These are phyloP conservation scores for Lycocorax pyrrhopterus DNA, from an alignment of 2,113 vertebrate genomes.

Conservation along the genomic window DNA sequence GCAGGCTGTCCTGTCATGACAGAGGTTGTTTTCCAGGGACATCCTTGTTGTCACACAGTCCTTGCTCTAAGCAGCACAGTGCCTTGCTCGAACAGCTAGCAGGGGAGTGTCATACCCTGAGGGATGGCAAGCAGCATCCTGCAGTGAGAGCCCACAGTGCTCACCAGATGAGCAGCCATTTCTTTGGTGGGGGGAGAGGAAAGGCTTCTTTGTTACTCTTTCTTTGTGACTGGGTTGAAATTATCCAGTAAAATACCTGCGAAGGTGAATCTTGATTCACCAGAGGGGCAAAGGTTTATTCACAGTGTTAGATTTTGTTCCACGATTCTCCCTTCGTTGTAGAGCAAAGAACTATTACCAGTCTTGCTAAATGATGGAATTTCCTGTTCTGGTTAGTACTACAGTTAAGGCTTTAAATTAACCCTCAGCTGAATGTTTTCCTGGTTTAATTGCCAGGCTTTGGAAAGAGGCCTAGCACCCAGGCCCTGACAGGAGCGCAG, in stretches of 20 bases:
- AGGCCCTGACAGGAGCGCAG: constrained; percentile 34
- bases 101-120: not conserved
- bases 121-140: not conserved
- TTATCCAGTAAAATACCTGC: not conserved
- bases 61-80: not conserved
- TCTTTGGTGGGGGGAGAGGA: not conserved
- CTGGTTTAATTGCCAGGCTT: constrained; percentile 42
- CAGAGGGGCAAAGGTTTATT: not conserved
- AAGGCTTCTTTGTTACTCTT: not conserved
- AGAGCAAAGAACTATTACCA: not conserved
- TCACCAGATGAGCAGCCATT: not conserved
- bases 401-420: constrained; percentile 37
- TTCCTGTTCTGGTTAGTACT: constrained; percentile 38
- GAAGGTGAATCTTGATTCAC: not conserved
- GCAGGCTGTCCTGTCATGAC: not conserved
- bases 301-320: not conserved
- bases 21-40: not conserved
- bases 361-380: constrained; percentile 13
- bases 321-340: not conserved
- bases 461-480: constrained; percentile 29
- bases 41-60: not conserved
- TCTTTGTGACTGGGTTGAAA: not conserved
- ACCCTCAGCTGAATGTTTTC: not conserved
- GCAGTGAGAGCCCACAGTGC: not conserved
- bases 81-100: not conserved